Percentiles rank a stretch among this genome's conserved stretches.
phyloP scores from a whole-genome alignment of 2,797 vertebrate genomes.

The Pangasius larnaudii region DNA sequence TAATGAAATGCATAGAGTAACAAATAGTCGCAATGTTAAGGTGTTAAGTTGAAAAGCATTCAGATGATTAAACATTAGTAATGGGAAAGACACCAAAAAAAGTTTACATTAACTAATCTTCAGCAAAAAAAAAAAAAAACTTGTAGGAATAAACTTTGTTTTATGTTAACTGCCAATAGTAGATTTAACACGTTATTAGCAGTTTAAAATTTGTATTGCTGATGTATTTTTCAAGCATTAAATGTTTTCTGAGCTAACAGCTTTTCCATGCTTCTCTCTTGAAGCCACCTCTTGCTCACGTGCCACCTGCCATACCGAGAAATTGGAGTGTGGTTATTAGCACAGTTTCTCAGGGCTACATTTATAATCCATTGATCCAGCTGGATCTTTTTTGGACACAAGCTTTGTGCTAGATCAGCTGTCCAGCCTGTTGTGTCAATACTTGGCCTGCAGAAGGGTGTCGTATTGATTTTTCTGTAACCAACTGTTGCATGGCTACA shows the following conservation, averaged over 20 bases:
- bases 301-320: conserved; percentile 27
- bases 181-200: not conserved
- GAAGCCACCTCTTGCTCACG: conserved; percentile 26
- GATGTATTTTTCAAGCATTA: no score
- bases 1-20: not conserved
- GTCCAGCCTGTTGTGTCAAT: conserved; percentile 57
- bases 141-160: not conserved
- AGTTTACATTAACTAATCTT: not conserved
- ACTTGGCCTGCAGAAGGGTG: conserved; percentile 57
- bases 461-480: conserved; percentile 60
- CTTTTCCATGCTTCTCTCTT: conserved; percentile 23
- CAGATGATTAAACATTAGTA: not conserved
- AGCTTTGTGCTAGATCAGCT: conserved; percentile 62
- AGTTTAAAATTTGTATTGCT: not conserved
- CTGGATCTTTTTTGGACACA: conserved; percentile 55
- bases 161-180: not conserved
- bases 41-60: not conserved
- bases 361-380: conserved; percentile 62
- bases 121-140: not conserved
- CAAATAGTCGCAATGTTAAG: not conserved
- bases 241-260: not conserved
- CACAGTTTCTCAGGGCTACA: conserved; percentile 60
- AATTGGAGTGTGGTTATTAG: conserved; percentile 56
- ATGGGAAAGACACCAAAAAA: not conserved
- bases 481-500: conserved; percentile 64